Conservation (phyloP, 2,888 invertebrate species). For the Serrognathus titanus region DNA sequence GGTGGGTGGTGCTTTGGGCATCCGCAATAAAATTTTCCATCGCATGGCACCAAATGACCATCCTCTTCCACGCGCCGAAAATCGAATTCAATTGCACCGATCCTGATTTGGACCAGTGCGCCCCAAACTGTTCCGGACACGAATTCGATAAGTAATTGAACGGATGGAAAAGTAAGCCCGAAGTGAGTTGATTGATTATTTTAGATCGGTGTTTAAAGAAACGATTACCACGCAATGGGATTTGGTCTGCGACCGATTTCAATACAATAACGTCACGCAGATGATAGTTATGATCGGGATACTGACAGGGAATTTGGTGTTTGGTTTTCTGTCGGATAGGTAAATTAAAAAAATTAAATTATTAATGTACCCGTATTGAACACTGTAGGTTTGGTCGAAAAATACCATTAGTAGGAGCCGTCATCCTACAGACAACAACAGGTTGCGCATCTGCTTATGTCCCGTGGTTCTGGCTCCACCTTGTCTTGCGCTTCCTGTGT, state of each 20-base stretch:
- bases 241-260: conserved; percentile 64
- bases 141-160: conserved; percentile 57
- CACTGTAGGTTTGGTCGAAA: conserved; percentile 69
- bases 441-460: conserved; percentile 70
- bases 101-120: conserved; percentile 51
- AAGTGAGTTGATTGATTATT: not conserved
- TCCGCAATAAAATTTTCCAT: conserved; percentile 74
- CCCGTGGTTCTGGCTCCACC: conserved; percentile 62
- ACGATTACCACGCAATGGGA: conserved; percentile 76
- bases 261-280: conserved; percentile 69
- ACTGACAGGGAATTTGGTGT: conserved; percentile 69
- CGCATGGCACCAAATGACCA: conserved; percentile 77
- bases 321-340: conserved; percentile 76
- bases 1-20: conserved; percentile 65
- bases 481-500: conserved; percentile 65
- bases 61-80: conserved; percentile 73
- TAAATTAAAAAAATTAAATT: no score
- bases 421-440: conserved; percentile 67
- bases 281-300: conserved; percentile 76
- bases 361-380: no score
- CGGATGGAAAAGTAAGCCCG: no score
- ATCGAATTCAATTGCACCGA: conserved; percentile 51
- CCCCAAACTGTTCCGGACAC: conserved; percentile 54
- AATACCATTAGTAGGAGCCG: conserved; percentile 67
- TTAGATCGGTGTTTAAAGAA: conserved; percentile 57